A percentile compares a stretch with the other conserved stretches of the same genome.
Evolutionary conservation across 1,140 invertebrate species (phyloP).

Genomic region (Drosophila sechellia): DNA sequence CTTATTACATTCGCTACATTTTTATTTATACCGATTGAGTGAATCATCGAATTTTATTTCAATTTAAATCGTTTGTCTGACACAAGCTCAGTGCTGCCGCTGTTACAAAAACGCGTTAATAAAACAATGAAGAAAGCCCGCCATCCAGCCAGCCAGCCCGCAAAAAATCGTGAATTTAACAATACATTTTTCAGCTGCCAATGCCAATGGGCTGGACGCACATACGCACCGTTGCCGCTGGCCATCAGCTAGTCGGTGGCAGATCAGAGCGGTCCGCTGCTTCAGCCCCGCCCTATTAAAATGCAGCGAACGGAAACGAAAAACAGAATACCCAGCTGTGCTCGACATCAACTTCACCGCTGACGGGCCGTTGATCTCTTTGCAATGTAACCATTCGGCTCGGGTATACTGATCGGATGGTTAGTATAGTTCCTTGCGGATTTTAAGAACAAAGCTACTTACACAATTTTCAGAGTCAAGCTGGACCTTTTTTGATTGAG

Average conservation of each 20-base stretch:
- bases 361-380: conserved; percentile 72
- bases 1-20: conserved; percentile 75
- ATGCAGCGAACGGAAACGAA: conserved; percentile 35
- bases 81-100: conserved; percentile 42
- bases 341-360: conserved; percentile 47
- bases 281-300: conserved; percentile 42
- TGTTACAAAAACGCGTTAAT: conserved; percentile 22
- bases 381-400: not conserved
- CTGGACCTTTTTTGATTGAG: too few species aligned
- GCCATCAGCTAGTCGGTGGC: conserved; percentile 23
- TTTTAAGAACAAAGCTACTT: not conserved
- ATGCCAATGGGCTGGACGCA: conserved; percentile 48
- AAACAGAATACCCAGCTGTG: conserved; percentile 20
- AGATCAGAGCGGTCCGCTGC: conserved; percentile 14
- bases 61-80: conserved; percentile 82
- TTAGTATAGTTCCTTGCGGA: not conserved
- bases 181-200: conserved; percentile 74
- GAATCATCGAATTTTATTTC: conserved; percentile 81
- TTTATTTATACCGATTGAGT: conserved; percentile 79
- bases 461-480: too few species aligned
- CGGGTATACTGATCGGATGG: conserved; percentile 7
- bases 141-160: conserved; percentile 31
- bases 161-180: conserved; percentile 65
- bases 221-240: conserved; percentile 58
- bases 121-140: conserved; percentile 16